Conservation (phyloP, 1,140 invertebrate species). For the Hycleus cichorii region DNA sequence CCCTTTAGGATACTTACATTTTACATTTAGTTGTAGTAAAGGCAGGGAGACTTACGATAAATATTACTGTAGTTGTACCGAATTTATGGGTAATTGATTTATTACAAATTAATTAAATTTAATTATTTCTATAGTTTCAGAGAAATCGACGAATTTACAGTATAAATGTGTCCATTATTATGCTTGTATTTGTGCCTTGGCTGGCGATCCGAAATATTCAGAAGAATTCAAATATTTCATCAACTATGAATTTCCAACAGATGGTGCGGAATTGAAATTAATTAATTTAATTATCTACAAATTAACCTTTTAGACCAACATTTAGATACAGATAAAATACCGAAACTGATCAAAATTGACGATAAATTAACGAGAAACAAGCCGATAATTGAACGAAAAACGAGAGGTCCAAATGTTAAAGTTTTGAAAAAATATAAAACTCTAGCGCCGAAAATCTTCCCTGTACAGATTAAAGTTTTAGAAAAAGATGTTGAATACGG, state of each 20-base stretch:
- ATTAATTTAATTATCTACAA: too few species aligned
- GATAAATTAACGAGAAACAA: conserved; percentile 1
- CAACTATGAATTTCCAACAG: conserved; percentile 43
- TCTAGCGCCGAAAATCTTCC: conserved; percentile 29
- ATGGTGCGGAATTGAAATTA: neutral
- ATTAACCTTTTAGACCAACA: too few species aligned
- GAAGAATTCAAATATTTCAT: conserved; percentile 65
- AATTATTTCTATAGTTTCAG: neutral
- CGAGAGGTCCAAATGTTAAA: conserved; percentile 16
- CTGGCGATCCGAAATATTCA: conserved; percentile 59
- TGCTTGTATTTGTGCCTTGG: conserved; percentile 71
- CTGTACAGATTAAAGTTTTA: conserved; percentile 30
- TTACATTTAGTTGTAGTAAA: conserved; percentile 54
- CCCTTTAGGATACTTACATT: conserved; percentile 69
- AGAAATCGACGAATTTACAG: conserved; percentile 9
- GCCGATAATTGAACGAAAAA: conserved; percentile 3
- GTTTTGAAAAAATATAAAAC: conserved; percentile 19
- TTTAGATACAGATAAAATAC: neutral
- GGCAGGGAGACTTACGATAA: conserved; percentile 52
- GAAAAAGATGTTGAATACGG: neutral
- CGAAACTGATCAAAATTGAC: conserved; percentile 6
- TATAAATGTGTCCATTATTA: conserved; percentile 56
- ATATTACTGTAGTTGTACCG: conserved; percentile 57
- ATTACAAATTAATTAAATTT: neutral
- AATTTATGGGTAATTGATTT: conserved; percentile 46